Conservation (phyloP, 2,888 invertebrate species). For the Phengaris alcon region DNA sequence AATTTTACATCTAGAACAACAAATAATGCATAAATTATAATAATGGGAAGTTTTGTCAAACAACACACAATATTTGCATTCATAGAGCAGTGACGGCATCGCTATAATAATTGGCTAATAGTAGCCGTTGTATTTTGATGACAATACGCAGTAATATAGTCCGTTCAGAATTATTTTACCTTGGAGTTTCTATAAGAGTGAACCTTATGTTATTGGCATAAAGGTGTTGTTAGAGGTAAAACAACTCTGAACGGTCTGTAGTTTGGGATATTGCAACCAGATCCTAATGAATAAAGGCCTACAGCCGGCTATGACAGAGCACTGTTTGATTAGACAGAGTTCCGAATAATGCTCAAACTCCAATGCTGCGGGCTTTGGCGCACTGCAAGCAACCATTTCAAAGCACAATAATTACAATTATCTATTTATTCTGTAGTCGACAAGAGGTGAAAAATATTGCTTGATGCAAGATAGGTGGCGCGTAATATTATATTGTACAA, state of each 20-base stretch:
- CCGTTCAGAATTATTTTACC: no score
- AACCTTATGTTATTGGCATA: no score
- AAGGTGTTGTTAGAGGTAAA: no score
- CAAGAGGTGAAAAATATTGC: no score
- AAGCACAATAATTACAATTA: background rate
- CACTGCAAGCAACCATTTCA: background rate
- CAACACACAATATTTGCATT: background rate
- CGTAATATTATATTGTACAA: no score
- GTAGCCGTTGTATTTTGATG: background rate
- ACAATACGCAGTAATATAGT: background rate
- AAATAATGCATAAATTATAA: background rate
- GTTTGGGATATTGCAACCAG: background rate
- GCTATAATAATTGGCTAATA: background rate
- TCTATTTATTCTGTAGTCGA: background rate
- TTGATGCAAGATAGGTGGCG: no score
- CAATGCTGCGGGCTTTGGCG: background rate
- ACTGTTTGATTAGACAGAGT: constrained; percentile 7
- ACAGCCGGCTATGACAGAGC: background rate
- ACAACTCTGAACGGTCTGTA: background rate
- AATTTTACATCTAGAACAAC: background rate
- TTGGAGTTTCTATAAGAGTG: no score
- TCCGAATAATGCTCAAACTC: constrained; percentile 1
- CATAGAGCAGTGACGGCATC: background rate
- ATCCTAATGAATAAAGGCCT: constrained; percentile 6
- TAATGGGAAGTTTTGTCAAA: background rate